Evolutionary conservation across 2,888 invertebrate genomes (phyloP), one percentile per base, ranked within the genome.

Genomic region (Caenorhabditis zanzibari): DNA sequence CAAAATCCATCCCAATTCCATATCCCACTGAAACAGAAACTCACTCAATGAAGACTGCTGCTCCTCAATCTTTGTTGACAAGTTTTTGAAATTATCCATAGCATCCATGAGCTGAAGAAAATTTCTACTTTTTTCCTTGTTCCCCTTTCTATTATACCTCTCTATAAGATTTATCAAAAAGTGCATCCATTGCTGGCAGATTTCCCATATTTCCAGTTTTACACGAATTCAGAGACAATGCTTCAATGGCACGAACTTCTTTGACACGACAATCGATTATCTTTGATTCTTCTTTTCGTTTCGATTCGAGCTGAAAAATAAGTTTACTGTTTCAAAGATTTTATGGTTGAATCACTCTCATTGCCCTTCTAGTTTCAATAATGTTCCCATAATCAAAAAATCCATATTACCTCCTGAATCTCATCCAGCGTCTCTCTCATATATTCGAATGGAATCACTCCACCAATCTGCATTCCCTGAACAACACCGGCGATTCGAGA

Each of bases 181-280:
- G 80, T 6, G 74, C 63, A 54, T 85, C 85, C 28, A 85, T 22
- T 10, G 68, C 44, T 5, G 72, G 38, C n/a, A 84, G 26, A 38
- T 68, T 63, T 14, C 35, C 28, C 73, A 81, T 68, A 28, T 84
- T 84, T 72, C 80, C 81, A 32, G 63, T 73, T 58, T 81, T 84
- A 38, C 72, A 72, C 19, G 59, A 61, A 28, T 76, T 81, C 38
- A 84, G 38, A 14, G 76, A 76, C 4, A 77, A 32, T 7, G 76
- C 66, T 58, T 81, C 84, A 14, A 84, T 84, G 0, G 81, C 75
- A 9, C 84, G 76, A 0, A 84, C 84, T 61, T 84, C 84, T 63
- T 73, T 76, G 54, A 61, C 63, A 24, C 76, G 73, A 59, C 59
- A 72, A 5, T 84, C 84, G 49, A 84, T 81, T n/a, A 4, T 61